These are phyloP conservation scores for Limnodromus scolopaceus DNA, from an alignment of 2,797 vertebrate species.

Conservation along the genomic window DNA sequence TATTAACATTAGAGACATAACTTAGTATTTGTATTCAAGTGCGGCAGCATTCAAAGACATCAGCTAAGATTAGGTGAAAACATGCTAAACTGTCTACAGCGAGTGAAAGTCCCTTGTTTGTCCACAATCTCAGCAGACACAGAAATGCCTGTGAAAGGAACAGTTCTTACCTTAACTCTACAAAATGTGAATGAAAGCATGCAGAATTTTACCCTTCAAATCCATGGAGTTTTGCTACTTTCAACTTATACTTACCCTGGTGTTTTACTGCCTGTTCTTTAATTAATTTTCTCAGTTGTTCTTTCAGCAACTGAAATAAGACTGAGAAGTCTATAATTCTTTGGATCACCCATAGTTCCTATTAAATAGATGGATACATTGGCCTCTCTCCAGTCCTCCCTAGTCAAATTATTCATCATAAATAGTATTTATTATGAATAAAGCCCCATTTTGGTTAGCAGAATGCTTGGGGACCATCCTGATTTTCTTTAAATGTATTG, in stretches of 20 bases:
- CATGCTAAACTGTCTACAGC: neutral
- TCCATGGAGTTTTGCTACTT: neutral
- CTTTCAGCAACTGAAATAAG: conserved; percentile 29
- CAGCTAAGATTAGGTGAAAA: neutral
- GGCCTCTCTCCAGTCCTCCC: conserved; percentile 54
- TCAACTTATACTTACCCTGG: neutral
- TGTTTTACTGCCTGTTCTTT: neutral
- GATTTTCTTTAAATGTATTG: conserved; percentile 33
- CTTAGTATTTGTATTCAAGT: conserved; percentile 12
- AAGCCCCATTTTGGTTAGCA: conserved; percentile 41
- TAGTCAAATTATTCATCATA: conserved; percentile 55
- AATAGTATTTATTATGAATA: conserved; percentile 51
- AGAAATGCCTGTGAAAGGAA: neutral
- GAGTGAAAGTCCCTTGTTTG: neutral
- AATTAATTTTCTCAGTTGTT: conserved; percentile 33
- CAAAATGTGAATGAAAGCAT: neutral
- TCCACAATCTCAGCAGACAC: neutral
- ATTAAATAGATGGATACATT: conserved; percentile 60
- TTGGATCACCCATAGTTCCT: conserved; percentile 27
- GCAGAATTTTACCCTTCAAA: neutral
- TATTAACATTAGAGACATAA: neutral
- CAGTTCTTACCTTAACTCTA: neutral
- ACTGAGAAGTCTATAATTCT: conserved; percentile 3
- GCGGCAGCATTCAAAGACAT: neutral
- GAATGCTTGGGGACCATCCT: conserved; percentile 23